Conservation (phyloP, 1,140 invertebrate species). For the Lordiphosa clarofinis region DNA sequence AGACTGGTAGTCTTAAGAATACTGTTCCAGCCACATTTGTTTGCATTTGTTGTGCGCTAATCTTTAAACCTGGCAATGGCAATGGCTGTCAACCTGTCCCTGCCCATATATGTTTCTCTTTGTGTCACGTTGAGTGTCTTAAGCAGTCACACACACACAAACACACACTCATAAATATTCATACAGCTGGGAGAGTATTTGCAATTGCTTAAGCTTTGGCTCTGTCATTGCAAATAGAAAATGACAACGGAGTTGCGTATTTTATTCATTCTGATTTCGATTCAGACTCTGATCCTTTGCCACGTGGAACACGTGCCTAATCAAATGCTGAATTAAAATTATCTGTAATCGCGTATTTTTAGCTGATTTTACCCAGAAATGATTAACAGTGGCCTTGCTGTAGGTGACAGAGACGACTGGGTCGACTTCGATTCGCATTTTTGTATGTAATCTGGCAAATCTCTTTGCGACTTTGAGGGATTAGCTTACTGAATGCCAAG, state of each 20-base stretch:
- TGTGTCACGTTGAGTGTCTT: slow-evolving; percentile 46
- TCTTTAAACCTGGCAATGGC: slow-evolving; percentile 50
- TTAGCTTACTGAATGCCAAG: slow-evolving; percentile 58
- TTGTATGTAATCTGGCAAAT: slow-evolving; percentile 55
- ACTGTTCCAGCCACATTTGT: slow-evolving; percentile 32
- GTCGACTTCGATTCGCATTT: slow-evolving; percentile 56
- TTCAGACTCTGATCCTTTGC: slow-evolving; percentile 17
- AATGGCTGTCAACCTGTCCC: slow-evolving; percentile 16
- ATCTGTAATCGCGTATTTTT: slow-evolving; percentile 61
- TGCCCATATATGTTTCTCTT: slow-evolving; percentile 15
- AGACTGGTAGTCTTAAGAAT: slow-evolving; percentile 1
- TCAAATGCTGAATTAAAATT: slow-evolving; percentile 71
- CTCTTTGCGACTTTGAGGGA: slow-evolving; percentile 66
- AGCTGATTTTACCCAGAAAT: slow-evolving; percentile 28
- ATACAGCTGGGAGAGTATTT: slow-evolving; percentile 59
- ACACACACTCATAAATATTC: slow-evolving; percentile 68
- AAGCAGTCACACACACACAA: slow-evolving; percentile 39
- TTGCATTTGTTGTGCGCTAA: slow-evolving; percentile 47
- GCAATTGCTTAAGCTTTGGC: slow-evolving; percentile 56
- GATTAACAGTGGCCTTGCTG: slow-evolving; percentile 25
- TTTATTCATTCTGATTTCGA: slow-evolving; percentile 14
- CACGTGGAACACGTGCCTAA: slow-evolving; percentile 52
- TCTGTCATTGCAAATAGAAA: slow-evolving; percentile 58
- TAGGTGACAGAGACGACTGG: slow-evolving; percentile 5
- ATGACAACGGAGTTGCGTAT: slow-evolving; percentile 20